These are phyloP conservation scores for Tupiocoris notatus DNA, from an alignment of 2,888 invertebrate species.

Conservation along the genomic window DNA sequence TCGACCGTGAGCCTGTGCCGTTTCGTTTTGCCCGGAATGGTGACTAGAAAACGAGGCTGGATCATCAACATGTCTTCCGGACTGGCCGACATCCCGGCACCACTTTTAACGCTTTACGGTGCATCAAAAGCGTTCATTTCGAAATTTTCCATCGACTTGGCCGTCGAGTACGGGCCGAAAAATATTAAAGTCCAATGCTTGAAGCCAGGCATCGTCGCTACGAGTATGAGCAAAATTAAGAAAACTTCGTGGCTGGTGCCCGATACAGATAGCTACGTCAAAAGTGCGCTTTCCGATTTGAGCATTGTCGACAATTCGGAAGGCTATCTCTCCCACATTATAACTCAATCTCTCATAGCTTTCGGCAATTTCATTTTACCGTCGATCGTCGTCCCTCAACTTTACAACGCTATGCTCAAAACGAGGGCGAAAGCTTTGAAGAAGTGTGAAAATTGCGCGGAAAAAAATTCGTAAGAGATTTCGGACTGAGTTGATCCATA, in stretches of 20 bases:
- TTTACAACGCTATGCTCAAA: neutral
- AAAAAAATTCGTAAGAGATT: no score
- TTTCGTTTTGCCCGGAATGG: constrained; percentile 28
- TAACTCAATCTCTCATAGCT: neutral
- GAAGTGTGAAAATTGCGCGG: constrained; percentile 13
- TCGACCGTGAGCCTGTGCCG: constrained; percentile 29
- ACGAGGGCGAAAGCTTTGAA: constrained; percentile 20
- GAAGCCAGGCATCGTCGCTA: constrained; percentile 28
- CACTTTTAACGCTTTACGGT: constrained; percentile 20
- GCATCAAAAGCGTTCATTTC: constrained; percentile 30
- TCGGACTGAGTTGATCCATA: no score
- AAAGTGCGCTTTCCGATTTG: constrained; percentile 11
- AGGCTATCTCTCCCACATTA: constrained; percentile 31
- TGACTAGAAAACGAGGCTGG: constrained; percentile 10
- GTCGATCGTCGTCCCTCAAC: neutral
- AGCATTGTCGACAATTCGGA: neutral
- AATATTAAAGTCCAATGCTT: constrained; percentile 16
- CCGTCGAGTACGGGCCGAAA: constrained; percentile 20
- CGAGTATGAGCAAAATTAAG: constrained; percentile 23
- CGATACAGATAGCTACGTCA: neutral
- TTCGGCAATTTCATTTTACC: neutral
- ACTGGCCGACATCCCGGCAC: constrained; percentile 32
- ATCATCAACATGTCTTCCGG: constrained; percentile 35
- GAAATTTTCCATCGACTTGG: constrained; percentile 27
- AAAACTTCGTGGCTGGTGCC: constrained; percentile 31